Evolutionary conservation across 2,113 vertebrate species (phyloP).

Genomic region (Montifringilla adamsi): DNA sequence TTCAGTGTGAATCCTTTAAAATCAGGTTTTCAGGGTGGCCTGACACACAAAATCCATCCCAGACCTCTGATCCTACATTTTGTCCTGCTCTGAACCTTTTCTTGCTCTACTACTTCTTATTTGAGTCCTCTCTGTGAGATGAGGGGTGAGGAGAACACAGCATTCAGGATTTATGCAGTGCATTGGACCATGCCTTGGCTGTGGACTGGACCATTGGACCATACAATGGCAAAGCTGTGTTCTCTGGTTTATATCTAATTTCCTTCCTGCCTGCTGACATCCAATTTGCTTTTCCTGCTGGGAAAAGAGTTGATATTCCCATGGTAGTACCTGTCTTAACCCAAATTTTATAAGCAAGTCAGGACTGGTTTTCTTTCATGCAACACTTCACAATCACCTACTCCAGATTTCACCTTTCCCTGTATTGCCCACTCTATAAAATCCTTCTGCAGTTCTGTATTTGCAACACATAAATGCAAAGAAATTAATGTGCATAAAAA

Average conservation of each 20-base stretch:
- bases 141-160: neutral
- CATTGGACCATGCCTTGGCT: neutral
- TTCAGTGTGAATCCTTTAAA: neutral
- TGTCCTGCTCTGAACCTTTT: neutral
- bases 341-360: neutral
- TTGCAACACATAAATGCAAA: neutral
- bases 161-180: neutral
- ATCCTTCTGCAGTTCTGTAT: neutral
- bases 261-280: neutral
- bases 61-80: neutral
- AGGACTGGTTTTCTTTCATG: neutral
- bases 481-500: neutral
- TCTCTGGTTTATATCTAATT: neutral
- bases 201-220: neutral
- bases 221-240: neutral
- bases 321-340: neutral
- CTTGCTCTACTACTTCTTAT: neutral
- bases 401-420: neutral
- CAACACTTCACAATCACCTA: neutral
- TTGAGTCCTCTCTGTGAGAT: neutral
- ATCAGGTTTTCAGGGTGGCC: neutral
- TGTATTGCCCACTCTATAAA: neutral
- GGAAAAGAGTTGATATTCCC: neutral
- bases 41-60: neutral
- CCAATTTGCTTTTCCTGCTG: neutral